Evolutionary conservation across 2,113 vertebrate genomes (phyloP), one percentile per base, ranked within the genome.

Genomic region (Mellivora capensis): DNA sequence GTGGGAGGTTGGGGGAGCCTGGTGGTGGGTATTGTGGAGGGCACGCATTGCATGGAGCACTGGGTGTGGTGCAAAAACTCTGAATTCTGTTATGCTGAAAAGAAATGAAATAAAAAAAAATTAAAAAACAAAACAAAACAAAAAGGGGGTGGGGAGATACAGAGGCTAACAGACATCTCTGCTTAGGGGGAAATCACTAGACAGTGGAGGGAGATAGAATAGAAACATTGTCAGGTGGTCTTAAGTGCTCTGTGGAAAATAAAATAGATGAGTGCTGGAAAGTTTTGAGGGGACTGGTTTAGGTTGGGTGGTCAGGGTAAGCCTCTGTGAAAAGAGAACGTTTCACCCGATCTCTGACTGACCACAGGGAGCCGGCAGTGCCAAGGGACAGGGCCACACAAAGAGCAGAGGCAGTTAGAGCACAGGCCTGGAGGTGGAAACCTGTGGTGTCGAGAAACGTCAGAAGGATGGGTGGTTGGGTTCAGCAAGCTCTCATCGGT

Each of bases 381-480:
- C 88, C 88, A n/a, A 7, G 34, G 61, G 9, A 27, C 47, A 44
- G 39, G 34, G 10, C 47, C 29, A 6, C 29, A 21, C 2, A 27
- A 34, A 44, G 9, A 2, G 1, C 0, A 49, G 52, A 13, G 31
- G 7, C 37, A 61, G 54, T 47, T 34, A 17, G n/a, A 93, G 57
- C 13, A 54, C 49, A 79, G 15, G 21, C 37, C 37, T 2, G 29
- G 20, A n/a, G 5, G 54, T 83, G 7, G 67, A 82, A 71, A 71
- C 49, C 14, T 25, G 39, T 4, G 7, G 27, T 11, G 23, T n/a
- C 54, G 25, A 27, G 57, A 62, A 64, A 34, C 37, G 37, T n/a
- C 21, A 3, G 29, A 49, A 62, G 74, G 21, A 1, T 27, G 3
- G 20, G 7, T 3, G 6, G 31, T 13, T 7, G 34, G 4, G 4